phyloP scores from a whole-genome alignment of 2,113 vertebrate species.

The Megatriorchis doriae region DNA sequence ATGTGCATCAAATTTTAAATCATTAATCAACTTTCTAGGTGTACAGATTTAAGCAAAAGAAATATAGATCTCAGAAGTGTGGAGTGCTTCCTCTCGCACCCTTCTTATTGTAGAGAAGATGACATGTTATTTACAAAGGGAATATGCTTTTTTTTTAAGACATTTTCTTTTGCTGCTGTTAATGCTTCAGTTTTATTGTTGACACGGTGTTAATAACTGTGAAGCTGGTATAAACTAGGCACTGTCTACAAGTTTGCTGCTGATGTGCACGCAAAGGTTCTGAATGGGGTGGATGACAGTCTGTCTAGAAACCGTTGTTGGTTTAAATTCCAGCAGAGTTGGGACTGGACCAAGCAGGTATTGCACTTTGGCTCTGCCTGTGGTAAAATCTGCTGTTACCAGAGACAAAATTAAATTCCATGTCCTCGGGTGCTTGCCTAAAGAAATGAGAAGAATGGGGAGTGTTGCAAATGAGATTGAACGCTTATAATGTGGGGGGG shows the following conservation, averaged over 20 bases:
- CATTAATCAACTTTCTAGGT: not conserved
- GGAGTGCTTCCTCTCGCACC: not conserved
- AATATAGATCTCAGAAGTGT: not conserved
- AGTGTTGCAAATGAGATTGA: not conserved
- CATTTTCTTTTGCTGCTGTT: not conserved
- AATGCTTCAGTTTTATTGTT: not conserved
- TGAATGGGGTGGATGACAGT: too few species aligned
- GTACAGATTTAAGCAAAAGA: not conserved
- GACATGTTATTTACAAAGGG: not conserved
- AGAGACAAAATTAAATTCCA: not conserved
- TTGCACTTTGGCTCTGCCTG: not conserved
- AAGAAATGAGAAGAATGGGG: not conserved
- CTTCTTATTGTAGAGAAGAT: not conserved
- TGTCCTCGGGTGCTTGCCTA: not conserved
- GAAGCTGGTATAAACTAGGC: not conserved
- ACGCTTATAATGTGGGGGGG: not conserved
- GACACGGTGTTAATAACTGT: accelerated
- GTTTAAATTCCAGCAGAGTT: not conserved
- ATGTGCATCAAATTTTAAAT: not conserved
- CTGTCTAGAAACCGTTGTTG: not conserved
- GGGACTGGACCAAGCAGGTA: not conserved
- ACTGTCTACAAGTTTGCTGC: not conserved
- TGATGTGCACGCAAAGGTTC: accelerated
- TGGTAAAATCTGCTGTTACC: not conserved
- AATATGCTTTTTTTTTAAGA: not conserved